phyloP scores from a whole-genome alignment of 2,113 vertebrate genomes.

The Sorex araneus region DNA sequence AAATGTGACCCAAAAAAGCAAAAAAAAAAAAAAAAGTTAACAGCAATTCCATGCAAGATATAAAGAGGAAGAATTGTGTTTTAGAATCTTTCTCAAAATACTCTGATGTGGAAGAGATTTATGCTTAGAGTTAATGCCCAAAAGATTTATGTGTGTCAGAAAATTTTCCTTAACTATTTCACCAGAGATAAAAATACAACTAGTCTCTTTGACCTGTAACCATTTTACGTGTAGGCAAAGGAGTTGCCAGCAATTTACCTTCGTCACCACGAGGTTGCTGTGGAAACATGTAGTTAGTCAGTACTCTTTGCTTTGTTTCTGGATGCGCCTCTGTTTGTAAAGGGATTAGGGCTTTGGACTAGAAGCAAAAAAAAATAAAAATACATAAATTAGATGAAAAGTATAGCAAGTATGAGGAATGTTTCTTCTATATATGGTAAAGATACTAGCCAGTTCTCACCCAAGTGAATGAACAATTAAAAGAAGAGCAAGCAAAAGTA shows the following conservation, averaged over 20 bases:
- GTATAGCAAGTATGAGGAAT: not conserved
- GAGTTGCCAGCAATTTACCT: constrained; percentile 88
- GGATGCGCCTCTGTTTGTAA: constrained; percentile 99
- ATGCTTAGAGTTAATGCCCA: not conserved
- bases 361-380: constrained; percentile 50
- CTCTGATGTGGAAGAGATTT: not conserved
- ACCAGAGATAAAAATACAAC: not conserved
- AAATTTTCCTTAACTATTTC: not conserved
- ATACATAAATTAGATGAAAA: constrained; percentile 34
- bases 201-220: not conserved
- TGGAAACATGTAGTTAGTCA: constrained; percentile 99
- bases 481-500: not conserved
- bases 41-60: not conserved
- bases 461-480: constrained; percentile 1
- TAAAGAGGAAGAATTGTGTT: constrained; percentile 20
- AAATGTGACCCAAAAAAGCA: too few relatives aligned
- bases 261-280: constrained; percentile 98
- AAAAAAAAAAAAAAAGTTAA: too few relatives aligned
- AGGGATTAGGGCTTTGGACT: constrained; percentile 99
- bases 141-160: not conserved
- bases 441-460: not conserved
- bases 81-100: constrained; percentile 53
- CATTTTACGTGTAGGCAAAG: not conserved
- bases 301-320: constrained; percentile 98
- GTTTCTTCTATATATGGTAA: constrained; percentile 3